Evolutionary conservation across 2,888 invertebrate genomes (phyloP).

Genomic region (Eretmocerus hayati): DNA sequence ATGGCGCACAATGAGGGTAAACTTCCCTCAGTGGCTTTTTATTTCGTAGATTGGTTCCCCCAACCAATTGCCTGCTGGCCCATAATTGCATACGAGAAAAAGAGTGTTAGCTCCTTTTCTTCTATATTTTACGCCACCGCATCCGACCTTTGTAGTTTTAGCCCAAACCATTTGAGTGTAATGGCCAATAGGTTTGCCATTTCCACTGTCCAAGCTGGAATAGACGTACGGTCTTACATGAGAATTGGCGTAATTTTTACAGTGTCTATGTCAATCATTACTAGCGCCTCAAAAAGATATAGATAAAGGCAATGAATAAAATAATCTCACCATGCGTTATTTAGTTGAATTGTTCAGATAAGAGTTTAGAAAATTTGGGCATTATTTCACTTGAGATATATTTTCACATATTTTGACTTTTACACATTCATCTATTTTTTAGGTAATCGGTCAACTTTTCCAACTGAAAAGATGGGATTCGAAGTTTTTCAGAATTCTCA

Average conservation of each 20-base stretch:
- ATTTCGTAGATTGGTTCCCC: slow-evolving; percentile 34
- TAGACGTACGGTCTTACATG: no score
- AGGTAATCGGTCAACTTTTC: no score
- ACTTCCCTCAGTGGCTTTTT: no score
- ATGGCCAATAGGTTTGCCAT: slow-evolving; percentile 32
- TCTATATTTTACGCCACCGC: slow-evolving; percentile 45
- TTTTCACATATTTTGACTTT: no score
- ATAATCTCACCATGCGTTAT: no score
- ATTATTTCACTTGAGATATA: no score
- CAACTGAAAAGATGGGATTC: no score
- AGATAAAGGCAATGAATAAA: background rate
- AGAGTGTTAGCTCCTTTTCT: slow-evolving; percentile 28
- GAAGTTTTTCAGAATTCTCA: no score
- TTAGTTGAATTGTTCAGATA: no score
- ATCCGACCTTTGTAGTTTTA: slow-evolving; percentile 46
- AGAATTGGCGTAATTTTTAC: background rate
- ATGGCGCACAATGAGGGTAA: no score
- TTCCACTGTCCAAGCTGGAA: background rate
- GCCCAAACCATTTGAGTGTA: slow-evolving; percentile 51
- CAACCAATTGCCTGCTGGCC: slow-evolving; percentile 41
- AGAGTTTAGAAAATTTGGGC: no score
- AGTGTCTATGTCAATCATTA: background rate
- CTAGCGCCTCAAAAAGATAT: background rate
- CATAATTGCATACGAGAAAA: slow-evolving; percentile 47
- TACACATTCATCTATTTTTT: no score